Base-by-base conservation (phyloP, 2,113 vertebrate genomes). In the Eidolon helvum region DNA sequence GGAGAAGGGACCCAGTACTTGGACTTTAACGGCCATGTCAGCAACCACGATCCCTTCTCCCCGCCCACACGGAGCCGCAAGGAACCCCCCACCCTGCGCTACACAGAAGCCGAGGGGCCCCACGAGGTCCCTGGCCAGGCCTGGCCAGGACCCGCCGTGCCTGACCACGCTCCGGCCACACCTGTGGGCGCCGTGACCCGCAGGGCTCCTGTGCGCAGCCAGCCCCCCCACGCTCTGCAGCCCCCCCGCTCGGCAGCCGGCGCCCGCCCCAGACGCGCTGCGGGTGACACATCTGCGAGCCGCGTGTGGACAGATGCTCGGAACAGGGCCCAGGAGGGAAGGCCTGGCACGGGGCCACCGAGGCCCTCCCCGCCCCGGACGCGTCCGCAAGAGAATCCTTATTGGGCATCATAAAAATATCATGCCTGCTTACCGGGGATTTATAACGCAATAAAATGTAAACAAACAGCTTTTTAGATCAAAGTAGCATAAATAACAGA, bases 381-480 rank as follows among this genome's bases (percentile, higher is more conserved):
- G 0, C 68, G 30, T 90, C 95, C 98, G 72, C 75, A 68, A 59
- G 97, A 97, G 97, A 96, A 95, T 82, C 98, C 97, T 96, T 94
- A 97, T 68, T 74, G 95, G 88, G 97, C 77, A 33, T 91, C 88
- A 94, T 98, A 97, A 97, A 98, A 96, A 94, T 96, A 97, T 87
- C 78, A 68, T 35, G 90, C 97, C 97, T 98, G 97, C 98, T 98
- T 96, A 94, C 98, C 91, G 38, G 93, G 91, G 92, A 92, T 99
- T 98, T 99, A 98, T 92, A 93, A 97, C 66, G 95, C 97, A 97
- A 97, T 98, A 98, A 99, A 98, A 96, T 75, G 96, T 94, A 98
- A 99, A 99, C 98, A 98, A 98, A 98, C 98, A 98, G 98, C 97
- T 98, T 98, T 98, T 95, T 86, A 98, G 98, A 98, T 98, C 98